phyloP scores from a whole-genome alignment of 1,140 invertebrate species.

The Philopotamus ludificatus region DNA sequence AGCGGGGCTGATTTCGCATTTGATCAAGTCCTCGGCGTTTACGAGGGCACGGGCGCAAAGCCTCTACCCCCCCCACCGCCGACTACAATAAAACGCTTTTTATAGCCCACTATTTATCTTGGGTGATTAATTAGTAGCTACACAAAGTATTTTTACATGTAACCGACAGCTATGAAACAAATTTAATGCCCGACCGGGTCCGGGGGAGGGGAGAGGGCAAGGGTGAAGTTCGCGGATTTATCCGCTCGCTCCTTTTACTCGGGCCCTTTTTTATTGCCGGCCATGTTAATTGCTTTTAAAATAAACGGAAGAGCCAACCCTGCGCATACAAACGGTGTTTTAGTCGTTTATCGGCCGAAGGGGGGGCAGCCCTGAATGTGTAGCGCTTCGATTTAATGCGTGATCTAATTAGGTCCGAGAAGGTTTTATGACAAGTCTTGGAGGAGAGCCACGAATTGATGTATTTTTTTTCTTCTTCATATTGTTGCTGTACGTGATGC shows the following conservation, averaged over 20 bases:
- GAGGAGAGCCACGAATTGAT: neutral
- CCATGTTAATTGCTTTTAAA: neutral
- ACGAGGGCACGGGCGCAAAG: constrained; percentile 11
- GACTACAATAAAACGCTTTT: constrained; percentile 30
- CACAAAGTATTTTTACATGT: constrained; percentile 28
- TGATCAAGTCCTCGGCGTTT: constrained; percentile 24
- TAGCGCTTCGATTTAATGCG: too few relatives aligned
- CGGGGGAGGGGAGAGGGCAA: neutral
- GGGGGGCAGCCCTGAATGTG: too few relatives aligned
- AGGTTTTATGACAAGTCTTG: neutral
- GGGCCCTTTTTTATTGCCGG: neutral
- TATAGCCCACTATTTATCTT: constrained; percentile 32
- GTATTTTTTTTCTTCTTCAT: neutral
- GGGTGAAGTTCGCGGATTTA: too few relatives aligned
- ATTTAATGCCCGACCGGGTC: neutral
- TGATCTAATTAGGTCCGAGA: too few relatives aligned
- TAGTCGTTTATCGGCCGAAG: too few relatives aligned
- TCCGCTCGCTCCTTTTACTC: too few relatives aligned
- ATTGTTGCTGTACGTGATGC: neutral
- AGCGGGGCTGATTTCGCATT: constrained; percentile 18
- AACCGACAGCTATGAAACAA: constrained; percentile 10
- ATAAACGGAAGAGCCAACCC: neutral
- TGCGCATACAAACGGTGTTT: neutral
- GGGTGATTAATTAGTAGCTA: constrained; percentile 32
- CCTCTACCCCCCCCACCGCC: constrained; percentile 1